Base-by-base conservation (phyloP, 53 echinoderm and acorn worm genomes). In the Arbacia lixula region DNA sequence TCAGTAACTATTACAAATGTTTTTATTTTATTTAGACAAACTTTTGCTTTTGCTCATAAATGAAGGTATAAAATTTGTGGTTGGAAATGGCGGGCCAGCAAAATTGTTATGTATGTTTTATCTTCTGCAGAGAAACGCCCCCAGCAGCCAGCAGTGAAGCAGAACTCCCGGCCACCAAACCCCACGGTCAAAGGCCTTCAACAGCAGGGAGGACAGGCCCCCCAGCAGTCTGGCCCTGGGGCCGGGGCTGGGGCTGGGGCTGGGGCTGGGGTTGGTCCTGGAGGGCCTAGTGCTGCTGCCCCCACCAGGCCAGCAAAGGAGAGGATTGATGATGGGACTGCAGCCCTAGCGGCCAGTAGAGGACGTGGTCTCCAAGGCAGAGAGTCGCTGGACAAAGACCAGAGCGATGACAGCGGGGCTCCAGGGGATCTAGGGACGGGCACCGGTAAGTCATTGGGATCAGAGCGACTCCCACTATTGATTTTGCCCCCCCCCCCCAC, bases 391-490 rank as follows among this genome's bases (percentile, higher is more conserved):
- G n/a, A 38, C 39, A 71, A 91, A 72, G 83, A 68, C 27, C 36
- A 60, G 37, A 95, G 91, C 61, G 89, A 93, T 56, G 93, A 95
- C 26, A 90, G 92, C 36, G 83, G 68, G 51, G 76, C 78, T n/a
- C 84, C 85, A 64, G 95, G 95, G 20, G 95, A 95, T 67, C 73
- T 95, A 53, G 95, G 95, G 46, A 84, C 91, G 53, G 95, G 95
- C 50, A 84, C 91, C 88, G 95, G 95, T 81, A 12, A 81, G n/a
- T n/a, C n/a, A n/a, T n/a, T n/a, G n/a, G n/a, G n/a, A n/a, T n/a
- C n/a, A n/a, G n/a, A n/a, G n/a, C n/a, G n/a, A n/a, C n/a, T n/a
- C n/a, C n/a, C n/a, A n/a, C n/a, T n/a, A n/a, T n/a, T n/a, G n/a
- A n/a, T n/a, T n/a, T n/a, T n/a, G n/a, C n/a, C n/a, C n/a, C n/a